Evolutionary conservation across 2,797 vertebrate genomes (phyloP).

Genomic region (Hybognathus amarus): DNA sequence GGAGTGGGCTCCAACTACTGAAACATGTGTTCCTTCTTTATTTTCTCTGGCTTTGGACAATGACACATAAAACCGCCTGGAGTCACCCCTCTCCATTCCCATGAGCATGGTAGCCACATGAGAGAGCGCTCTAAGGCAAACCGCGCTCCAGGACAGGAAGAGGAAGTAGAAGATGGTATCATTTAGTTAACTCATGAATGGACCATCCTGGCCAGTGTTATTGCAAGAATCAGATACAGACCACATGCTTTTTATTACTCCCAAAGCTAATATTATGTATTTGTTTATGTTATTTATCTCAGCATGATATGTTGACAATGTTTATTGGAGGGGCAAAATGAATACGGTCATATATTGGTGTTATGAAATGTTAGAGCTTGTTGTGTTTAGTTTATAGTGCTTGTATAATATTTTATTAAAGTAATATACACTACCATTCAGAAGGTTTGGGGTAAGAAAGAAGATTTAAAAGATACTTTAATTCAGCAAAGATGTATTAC

Average conservation of each 20-base stretch:
- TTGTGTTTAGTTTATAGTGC: background rate
- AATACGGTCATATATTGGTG: background rate
- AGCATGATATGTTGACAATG: background rate
- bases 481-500: background rate
- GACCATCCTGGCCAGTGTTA: slow-evolving; percentile 40
- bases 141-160: slow-evolving; percentile 34
- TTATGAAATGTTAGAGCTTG: background rate
- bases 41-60: slow-evolving; percentile 58
- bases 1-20: slow-evolving; percentile 41
- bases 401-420: background rate
- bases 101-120: slow-evolving; percentile 46
- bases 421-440: background rate
- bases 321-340: background rate
- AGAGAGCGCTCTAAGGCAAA: slow-evolving; percentile 45
- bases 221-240: slow-evolving; percentile 42
- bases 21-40: slow-evolving; percentile 58
- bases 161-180: slow-evolving; percentile 51
- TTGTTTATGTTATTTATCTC: background rate
- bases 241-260: slow-evolving; percentile 41
- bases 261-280: background rate
- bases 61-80: slow-evolving; percentile 54
- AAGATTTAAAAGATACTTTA: background rate
- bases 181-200: slow-evolving; percentile 47
- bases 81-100: slow-evolving; percentile 60
- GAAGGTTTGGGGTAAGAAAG: background rate